These are phyloP conservation scores for Diaperis boleti DNA, from an alignment of 2,888 invertebrate species.

Conservation along the genomic window DNA sequence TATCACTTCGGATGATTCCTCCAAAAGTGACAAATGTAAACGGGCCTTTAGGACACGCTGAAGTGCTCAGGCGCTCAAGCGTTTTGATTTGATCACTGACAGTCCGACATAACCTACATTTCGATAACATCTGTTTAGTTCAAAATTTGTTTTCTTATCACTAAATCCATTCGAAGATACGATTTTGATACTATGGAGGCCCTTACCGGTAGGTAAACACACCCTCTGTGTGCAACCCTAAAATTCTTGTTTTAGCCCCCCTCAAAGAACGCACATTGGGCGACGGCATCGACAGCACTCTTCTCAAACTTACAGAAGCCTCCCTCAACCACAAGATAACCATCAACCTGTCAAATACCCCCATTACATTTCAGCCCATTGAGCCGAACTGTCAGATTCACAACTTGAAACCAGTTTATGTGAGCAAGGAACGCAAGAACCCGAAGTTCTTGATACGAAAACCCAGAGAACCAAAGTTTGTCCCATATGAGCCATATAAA, in stretches of 20 bases:
- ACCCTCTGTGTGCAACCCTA: too few relatives aligned
- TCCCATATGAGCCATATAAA: constrained; percentile 91
- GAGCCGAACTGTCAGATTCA: constrained; percentile 71
- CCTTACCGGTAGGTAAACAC: too few relatives aligned
- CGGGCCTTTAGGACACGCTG: too few relatives aligned
- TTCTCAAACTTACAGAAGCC: constrained; percentile 24
- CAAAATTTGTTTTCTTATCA: too few relatives aligned
- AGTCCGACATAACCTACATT: too few relatives aligned
- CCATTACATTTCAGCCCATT: constrained; percentile 55
- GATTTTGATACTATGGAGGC: too few relatives aligned
- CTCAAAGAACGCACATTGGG: constrained; percentile 48
- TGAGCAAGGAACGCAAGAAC: constrained; percentile 71
- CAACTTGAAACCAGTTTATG: constrained; percentile 74
- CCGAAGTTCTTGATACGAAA: constrained; percentile 69
- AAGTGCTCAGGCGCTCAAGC: too few relatives aligned
- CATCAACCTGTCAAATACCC: not conserved
- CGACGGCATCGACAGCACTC: constrained; percentile 52
- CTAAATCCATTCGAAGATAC: too few relatives aligned
- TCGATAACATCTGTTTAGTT: too few relatives aligned
- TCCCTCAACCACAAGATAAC: not conserved
- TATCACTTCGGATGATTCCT: too few relatives aligned
- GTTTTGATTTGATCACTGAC: too few relatives aligned
- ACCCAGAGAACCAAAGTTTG: constrained; percentile 81
- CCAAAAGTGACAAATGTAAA: too few relatives aligned
- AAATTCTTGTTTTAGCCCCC: constrained; percentile 3